Conservation (phyloP, 2,113 vertebrate species). For the Thalassarche chlororhynchos region DNA sequence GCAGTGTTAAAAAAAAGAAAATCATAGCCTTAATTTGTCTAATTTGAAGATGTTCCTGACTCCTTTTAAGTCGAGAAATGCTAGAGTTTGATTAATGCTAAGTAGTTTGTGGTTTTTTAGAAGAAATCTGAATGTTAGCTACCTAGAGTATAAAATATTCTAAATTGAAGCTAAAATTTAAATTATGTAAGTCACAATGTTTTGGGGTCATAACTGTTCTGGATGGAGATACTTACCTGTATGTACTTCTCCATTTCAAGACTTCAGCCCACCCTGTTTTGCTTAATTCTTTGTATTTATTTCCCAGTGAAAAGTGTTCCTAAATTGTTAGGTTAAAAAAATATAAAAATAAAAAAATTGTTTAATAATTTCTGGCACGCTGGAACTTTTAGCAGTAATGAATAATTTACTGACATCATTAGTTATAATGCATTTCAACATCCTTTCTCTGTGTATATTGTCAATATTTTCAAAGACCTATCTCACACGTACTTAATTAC, state of each 20-base stretch:
- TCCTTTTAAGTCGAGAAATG: background rate
- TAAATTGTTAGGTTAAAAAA: background rate
- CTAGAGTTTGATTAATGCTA: background rate
- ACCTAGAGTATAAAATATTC: background rate
- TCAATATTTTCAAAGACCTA: background rate
- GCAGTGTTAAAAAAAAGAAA: background rate
- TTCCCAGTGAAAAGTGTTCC: background rate
- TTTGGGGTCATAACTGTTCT: background rate
- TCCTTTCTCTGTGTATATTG: background rate
- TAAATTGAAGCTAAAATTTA: background rate
- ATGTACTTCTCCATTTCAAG: background rate
- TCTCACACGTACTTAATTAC: background rate
- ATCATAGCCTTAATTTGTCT: background rate
- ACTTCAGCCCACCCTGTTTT: background rate
- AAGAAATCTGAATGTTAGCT: background rate
- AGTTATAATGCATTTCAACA: background rate
- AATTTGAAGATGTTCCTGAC: background rate
- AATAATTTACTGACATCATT: background rate
- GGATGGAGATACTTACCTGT: background rate
- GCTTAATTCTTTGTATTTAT: background rate
- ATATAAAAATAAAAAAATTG: background rate
- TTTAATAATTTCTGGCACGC: background rate
- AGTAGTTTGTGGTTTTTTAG: background rate
- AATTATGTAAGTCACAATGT: background rate
- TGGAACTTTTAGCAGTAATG: background rate